These are phyloP conservation scores for Acleris cristana DNA, from an alignment of 2,888 invertebrate genomes.

Conservation along the genomic window DNA sequence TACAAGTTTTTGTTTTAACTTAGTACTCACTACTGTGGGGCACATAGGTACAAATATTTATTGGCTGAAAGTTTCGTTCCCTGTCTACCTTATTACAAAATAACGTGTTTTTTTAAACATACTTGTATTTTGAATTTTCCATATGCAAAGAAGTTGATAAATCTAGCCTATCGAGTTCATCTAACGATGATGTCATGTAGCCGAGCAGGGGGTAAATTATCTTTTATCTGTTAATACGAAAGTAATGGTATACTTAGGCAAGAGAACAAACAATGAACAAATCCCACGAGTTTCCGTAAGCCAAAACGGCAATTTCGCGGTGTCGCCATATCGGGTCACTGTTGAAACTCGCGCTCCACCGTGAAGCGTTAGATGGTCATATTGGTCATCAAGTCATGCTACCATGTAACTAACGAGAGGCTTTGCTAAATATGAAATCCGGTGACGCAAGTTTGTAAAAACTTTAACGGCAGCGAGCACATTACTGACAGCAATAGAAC, in stretches of 20 bases:
- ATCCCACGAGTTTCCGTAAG: conserved; percentile 53
- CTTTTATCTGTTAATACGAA: conserved; percentile 14
- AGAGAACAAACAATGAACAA: conserved; percentile 41
- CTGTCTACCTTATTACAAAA: no score
- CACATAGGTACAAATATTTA: no score
- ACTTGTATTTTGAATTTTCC: no score
- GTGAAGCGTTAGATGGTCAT: conserved; percentile 25
- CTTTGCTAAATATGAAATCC: no score
- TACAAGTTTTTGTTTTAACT: not conserved
- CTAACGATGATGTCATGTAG: conserved; percentile 14
- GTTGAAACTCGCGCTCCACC: conserved; percentile 39
- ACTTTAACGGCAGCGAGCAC: conserved; percentile 14
- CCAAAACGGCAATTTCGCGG: conserved; percentile 46
- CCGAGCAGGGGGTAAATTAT: conserved; percentile 14
- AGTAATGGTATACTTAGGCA: conserved; percentile 23
- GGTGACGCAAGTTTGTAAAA: conserved; percentile 6
- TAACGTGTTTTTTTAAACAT: no score
- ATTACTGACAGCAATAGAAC: conserved; percentile 26
- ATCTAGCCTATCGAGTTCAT: not conserved
- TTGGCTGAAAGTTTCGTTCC: no score
- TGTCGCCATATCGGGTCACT: conserved; percentile 44
- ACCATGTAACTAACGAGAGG: conserved; percentile 19
- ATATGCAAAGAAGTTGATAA: not conserved
- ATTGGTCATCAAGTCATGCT: conserved; percentile 25
- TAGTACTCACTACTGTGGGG: not conserved